A percentile compares a stretch with the other conserved stretches of the same genome.
These are phyloP conservation scores for Phrynocephalus versicolor DNA, from an alignment of 2,113 vertebrate species.

Conservation along the genomic window DNA sequence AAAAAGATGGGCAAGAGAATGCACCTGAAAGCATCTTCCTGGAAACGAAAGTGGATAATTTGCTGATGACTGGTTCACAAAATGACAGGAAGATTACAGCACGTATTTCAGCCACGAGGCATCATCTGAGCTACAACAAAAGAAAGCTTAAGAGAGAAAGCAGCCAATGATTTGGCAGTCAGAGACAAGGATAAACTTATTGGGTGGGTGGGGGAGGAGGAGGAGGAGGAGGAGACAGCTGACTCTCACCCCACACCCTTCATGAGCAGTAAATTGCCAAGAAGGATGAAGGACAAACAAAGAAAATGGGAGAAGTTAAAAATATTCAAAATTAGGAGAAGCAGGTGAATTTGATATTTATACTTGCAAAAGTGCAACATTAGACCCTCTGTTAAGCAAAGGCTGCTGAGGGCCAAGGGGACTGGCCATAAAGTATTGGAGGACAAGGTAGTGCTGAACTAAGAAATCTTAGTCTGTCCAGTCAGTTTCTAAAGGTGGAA, in stretches of 20 bases:
- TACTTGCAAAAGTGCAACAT: background rate
- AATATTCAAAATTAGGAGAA: background rate
- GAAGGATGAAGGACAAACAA: background rate
- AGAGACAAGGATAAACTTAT: constrained; percentile 1
- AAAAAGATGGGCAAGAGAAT: constrained; percentile 31
- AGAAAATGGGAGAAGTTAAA: background rate
- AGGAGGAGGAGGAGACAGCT: background rate
- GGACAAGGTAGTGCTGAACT: background rate
- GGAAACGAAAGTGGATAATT: constrained; percentile 27
- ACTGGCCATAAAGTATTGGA: background rate
- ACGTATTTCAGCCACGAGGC: constrained; percentile 13
- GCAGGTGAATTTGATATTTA: background rate
- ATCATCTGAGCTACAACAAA: constrained; percentile 28
- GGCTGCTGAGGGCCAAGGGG: too few relatives aligned
- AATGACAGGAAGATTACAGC: constrained; percentile 47
- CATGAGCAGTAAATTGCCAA: constrained; percentile 30
- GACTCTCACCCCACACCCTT: background rate
- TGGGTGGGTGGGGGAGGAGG: too few relatives aligned
- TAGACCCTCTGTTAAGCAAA: too few relatives aligned
- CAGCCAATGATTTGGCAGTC: constrained; percentile 14
- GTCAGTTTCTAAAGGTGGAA: background rate
- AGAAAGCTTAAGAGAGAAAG: constrained; percentile 37
- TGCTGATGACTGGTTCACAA: constrained; percentile 35
- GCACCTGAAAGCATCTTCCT: constrained; percentile 30
- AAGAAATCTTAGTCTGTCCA: background rate